These are phyloP conservation scores for Eristalinus sepulchralis DNA, from an alignment of 2,888 invertebrate genomes.

Conservation along the genomic window DNA sequence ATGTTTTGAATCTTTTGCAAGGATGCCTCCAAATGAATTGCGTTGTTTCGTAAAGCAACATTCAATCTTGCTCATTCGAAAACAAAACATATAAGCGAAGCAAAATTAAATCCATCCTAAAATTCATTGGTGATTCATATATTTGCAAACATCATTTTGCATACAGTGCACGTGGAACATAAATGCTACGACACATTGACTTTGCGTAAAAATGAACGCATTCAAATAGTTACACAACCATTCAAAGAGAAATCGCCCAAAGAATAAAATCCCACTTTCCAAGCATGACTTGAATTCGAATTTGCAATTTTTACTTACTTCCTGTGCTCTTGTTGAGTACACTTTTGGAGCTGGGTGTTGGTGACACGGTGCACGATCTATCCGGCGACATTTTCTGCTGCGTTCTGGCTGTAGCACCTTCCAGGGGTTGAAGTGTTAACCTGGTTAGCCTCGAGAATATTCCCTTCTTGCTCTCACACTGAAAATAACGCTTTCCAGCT, in stretches of 20 bases:
- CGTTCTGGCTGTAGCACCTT: conserved; percentile 81
- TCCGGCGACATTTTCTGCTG: conserved; percentile 77
- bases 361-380: conserved; percentile 79
- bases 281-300: neutral
- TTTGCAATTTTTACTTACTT: conserved; percentile 75
- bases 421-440: conserved; percentile 87
- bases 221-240: neutral
- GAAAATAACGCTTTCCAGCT: conserved; percentile 95
- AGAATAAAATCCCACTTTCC: neutral
- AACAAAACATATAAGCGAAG: no score
- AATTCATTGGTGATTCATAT: no score
- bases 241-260: neutral
- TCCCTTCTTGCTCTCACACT: conserved; percentile 95
- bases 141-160: no score
- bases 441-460: conserved; percentile 95
- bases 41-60: no score
- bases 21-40: no score
- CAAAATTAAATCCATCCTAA: no score
- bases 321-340: conserved; percentile 77
- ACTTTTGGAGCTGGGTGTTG: conserved; percentile 79
- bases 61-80: no score
- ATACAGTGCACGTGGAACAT: no score
- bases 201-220: neutral
- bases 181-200: neutral
- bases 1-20: no score